A percentile compares a stretch with the other conserved stretches of the same genome.
These are phyloP conservation scores for Dynastes tityus DNA, from an alignment of 2,888 invertebrate species.

Conservation along the genomic window DNA sequence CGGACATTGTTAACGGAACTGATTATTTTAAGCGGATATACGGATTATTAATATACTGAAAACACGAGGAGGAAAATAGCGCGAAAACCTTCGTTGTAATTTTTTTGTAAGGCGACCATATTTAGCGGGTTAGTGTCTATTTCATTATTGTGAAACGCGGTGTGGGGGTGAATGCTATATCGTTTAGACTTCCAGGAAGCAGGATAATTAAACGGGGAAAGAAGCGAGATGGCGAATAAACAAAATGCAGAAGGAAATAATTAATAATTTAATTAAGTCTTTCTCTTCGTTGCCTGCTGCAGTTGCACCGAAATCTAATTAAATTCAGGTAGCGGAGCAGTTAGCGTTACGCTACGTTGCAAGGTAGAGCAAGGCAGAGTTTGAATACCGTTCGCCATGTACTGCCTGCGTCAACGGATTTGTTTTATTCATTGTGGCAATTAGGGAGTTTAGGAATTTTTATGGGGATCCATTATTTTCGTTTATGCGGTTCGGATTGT, in stretches of 20 bases:
- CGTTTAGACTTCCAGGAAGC: constrained; percentile 5
- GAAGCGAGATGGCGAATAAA: background rate
- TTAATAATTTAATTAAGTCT: constrained; percentile 52
- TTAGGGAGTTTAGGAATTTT: constrained; percentile 32
- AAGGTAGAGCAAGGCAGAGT: background rate
- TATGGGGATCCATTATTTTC: constrained; percentile 20
- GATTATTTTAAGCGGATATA: constrained; percentile 5
- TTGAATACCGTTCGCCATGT: background rate
- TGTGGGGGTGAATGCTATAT: background rate
- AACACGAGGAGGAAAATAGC: background rate
- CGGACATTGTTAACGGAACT: constrained; percentile 5
- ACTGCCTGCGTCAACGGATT: constrained; percentile 14
- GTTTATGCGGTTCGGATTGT: background rate
- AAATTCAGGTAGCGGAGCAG: constrained; percentile 34
- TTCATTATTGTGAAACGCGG: background rate
- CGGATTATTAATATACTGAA: background rate
- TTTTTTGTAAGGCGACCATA: background rate
- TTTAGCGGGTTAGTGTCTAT: background rate
- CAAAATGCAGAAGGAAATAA: constrained; percentile 45
- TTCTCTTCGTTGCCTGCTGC: constrained; percentile 32
- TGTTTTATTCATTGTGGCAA: constrained; percentile 36
- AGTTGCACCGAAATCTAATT: constrained; percentile 46
- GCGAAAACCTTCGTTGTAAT: background rate
- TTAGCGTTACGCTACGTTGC: background rate
- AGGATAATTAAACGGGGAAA: constrained; percentile 1